Conservation (phyloP, 2,797 vertebrate species). For the Sebastes iracundus region DNA sequence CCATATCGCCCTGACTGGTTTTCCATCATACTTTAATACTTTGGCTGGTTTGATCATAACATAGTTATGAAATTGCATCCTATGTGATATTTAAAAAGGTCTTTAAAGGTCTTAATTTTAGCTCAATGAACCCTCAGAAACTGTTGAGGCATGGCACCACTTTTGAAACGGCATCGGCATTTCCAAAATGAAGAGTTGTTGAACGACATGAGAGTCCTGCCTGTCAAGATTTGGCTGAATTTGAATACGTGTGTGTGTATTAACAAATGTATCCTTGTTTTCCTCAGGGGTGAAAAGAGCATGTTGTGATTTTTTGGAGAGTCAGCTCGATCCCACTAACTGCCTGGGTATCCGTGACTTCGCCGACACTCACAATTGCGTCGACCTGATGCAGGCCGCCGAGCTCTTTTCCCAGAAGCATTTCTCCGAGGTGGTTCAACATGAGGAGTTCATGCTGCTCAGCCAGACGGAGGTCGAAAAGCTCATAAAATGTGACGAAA, state of each 20-base stretch:
- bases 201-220: background rate
- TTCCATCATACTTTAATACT: background rate
- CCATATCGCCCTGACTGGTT: too few species aligned
- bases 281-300: slow-evolving; percentile 95
- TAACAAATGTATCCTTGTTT: slow-evolving; percentile 41
- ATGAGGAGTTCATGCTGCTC: slow-evolving; percentile 98
- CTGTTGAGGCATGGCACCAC: background rate
- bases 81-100: background rate
- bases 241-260: background rate
- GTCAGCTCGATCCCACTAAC: slow-evolving; percentile 97
- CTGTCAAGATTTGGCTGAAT: background rate
- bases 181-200: background rate
- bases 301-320: slow-evolving; percentile 98
- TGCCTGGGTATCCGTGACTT: slow-evolving; percentile 98
- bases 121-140: background rate
- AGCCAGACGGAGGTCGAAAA: slow-evolving; percentile 97
- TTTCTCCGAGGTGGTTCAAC: slow-evolving; percentile 97
- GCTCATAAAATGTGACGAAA: slow-evolving; percentile 98
- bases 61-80: background rate
- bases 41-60: background rate
- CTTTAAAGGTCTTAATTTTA: background rate
- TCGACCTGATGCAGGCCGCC: slow-evolving; percentile 97
- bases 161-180: background rate
- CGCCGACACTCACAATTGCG: slow-evolving; percentile 97
- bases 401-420: slow-evolving; percentile 99